Evolutionary conservation across 2,113 vertebrate species (phyloP), one percentile per base, ranked within the genome.

Genomic region (Origma solitaria): DNA sequence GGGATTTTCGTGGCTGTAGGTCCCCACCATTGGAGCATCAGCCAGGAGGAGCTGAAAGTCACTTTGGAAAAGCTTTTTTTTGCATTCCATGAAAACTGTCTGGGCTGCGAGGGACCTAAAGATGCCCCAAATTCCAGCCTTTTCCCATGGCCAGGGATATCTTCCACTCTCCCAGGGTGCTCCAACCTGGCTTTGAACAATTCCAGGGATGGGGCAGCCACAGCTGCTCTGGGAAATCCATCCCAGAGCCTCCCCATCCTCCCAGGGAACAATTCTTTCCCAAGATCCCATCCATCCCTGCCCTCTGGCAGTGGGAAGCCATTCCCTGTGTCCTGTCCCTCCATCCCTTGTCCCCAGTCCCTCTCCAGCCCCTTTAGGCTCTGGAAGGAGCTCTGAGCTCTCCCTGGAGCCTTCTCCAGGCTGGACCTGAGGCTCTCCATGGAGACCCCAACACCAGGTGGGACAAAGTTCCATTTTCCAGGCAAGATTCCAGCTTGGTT

Each of bases 21-120:
- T 22, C 20, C 6, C 30, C 45, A n/a, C 21, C 37, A 2, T 4
- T 14, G 7, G 0, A 77, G 38, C 7, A 38, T 1, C 2, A 42
- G 40, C 81, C 25, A 51, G 49, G 20, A 71, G 57, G 38, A 71
- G 47, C 21, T 35, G 65, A 21, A 78, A 73, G 51, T 18, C 19
- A 14, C n/a, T 62, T 82, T 8, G 8, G 16, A 65, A 49, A 57
- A 37, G 11, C 6, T 1, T 22, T 44, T 62, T 51, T 45, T 13
- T 10, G 4, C 42, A 2, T 31, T 6, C 40, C 7, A 2, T 31
- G 37, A 19, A 30, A 62, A 40, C 0, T 23, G 23, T 15, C 27
- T 57, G 54, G 71, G 14, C 28, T 45, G 71, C 53, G 38, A 57
- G n/a, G 33, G 40, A 28, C 40, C 71, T 57, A 9, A 58, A 45